Percentiles rank a stretch among this genome's conserved stretches.
Conservation (phyloP, 2,888 invertebrate species). For the Coleophora deauratella region DNA sequence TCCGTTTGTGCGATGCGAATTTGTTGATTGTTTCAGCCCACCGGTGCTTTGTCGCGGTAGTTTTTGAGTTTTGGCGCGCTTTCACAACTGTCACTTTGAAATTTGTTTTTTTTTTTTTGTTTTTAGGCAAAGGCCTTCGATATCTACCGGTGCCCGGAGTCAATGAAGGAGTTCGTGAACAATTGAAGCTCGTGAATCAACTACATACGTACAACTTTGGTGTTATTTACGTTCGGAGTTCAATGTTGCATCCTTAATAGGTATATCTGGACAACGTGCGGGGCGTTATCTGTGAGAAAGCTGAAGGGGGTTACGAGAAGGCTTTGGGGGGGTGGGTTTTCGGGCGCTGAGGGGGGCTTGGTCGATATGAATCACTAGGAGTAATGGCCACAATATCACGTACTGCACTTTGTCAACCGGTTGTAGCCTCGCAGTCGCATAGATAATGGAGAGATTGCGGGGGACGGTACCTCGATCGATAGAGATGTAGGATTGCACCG, state of each 20-base stretch:
- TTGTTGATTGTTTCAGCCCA: constrained; percentile 63
- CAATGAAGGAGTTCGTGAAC: no score
- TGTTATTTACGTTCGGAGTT: constrained; percentile 36
- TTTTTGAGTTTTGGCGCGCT: constrained; percentile 62
- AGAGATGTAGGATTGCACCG: constrained; percentile 17
- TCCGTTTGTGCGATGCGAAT: constrained; percentile 58
- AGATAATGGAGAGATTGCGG: constrained; percentile 63
- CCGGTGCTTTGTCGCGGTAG: constrained; percentile 54
- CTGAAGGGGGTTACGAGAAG: constrained; percentile 22
- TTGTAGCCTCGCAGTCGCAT: constrained; percentile 66
- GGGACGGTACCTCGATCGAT: constrained; percentile 44
- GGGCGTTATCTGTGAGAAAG: constrained; percentile 50
- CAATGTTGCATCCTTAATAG: constrained; percentile 49
- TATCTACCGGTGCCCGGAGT: background rate
- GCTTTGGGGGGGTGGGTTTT: constrained; percentile 28
- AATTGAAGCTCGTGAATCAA: background rate
- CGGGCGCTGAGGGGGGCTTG: constrained; percentile 33
- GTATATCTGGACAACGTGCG: constrained; percentile 50
- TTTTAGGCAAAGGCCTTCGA: no score
- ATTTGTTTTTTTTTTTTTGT: constrained; percentile 11
- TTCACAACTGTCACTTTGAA: constrained; percentile 49
- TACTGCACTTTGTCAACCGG: constrained; percentile 73
- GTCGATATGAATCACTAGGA: constrained; percentile 70
- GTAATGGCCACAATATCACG: constrained; percentile 74
- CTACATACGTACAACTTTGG: constrained; percentile 22